phyloP scores from a whole-genome alignment of 53 echinoderm and acorn worm species.

The Patiria pectinifera region DNA sequence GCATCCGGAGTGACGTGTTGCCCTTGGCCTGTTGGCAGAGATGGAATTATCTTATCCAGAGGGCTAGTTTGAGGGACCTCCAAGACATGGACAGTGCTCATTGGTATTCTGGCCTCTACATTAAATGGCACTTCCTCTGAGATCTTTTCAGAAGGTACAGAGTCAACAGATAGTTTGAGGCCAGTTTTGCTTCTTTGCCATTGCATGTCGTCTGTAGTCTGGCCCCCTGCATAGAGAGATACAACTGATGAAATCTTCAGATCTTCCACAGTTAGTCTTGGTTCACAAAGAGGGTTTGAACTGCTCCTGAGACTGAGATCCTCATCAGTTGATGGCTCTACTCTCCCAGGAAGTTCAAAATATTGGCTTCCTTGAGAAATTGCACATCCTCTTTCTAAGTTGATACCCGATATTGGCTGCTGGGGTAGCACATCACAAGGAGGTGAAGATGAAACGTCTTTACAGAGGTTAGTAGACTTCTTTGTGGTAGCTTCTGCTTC shows the following conservation, averaged over 20 bases:
- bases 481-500: not conserved
- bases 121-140: not conserved
- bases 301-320: not conserved
- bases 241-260: constrained; percentile 45
- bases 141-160: not conserved
- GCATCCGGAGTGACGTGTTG: not conserved
- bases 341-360: not conserved
- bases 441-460: not conserved
- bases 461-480: not conserved
- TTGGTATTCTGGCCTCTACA: not conserved
- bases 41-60: not conserved
- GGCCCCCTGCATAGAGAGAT: not conserved
- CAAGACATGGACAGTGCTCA: too few species aligned
- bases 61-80: not conserved
- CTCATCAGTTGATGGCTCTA: not conserved
- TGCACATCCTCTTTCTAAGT: not conserved
- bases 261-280: constrained; percentile 53
- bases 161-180: not conserved
- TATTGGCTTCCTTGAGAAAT: not conserved
- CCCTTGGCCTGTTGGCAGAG: not conserved
- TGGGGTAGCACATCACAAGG: not conserved
- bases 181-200: not conserved
- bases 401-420: not conserved
- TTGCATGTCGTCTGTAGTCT: not conserved
- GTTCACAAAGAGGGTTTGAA: not conserved